Base-by-base conservation (phyloP, 2,797 vertebrate genomes). In the Anisognathus igniventris region DNA sequence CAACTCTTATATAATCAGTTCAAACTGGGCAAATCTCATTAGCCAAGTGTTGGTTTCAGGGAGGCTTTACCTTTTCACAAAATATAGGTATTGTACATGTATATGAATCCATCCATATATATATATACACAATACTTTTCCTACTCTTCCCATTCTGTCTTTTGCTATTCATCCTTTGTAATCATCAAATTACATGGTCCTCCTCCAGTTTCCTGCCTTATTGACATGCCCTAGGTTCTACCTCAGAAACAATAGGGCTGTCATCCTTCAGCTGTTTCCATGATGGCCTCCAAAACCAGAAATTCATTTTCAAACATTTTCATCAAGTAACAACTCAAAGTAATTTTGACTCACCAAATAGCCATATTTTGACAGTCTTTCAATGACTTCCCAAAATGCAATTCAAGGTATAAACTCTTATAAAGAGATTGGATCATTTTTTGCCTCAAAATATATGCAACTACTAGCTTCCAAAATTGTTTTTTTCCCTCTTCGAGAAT, bases 391-490 rank as follows among this genome's bases (percentile, higher is more conserved):
- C 22, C 28, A 65, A 87, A 75, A 67, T 8, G 54, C 0, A 42
- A 45, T 56, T 74, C 5, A 45, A 64, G 21, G 58, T 84, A 8
- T 72, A 67, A 75, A 53, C 25, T 40, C n/a, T 30, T 78, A 25
- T 6, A 47, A 56, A 54, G 39, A 35, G 8, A 6, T 5, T 2
- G 2, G 12, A 25, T 11, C 28, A 5, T 17, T 58, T 39, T 57
- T 81, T 82, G 3, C 13, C 16, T 42, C 33, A 76, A 90, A 61
- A 47, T 23, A 5, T 39, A 8, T 30, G 23, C 22, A 44, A 35
- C 7, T 40, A 3, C 6, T 1, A 1, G 23, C 9, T 60, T 80
- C 21, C 14, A 68, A 67, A 4, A 23, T 40, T 40, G 4, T 0
- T 24, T 58, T 7, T 53, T 37, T 70, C 0, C 3, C 35, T 21